Conservation (phyloP, 2,797 vertebrate species). For the Danio kyathit region DNA sequence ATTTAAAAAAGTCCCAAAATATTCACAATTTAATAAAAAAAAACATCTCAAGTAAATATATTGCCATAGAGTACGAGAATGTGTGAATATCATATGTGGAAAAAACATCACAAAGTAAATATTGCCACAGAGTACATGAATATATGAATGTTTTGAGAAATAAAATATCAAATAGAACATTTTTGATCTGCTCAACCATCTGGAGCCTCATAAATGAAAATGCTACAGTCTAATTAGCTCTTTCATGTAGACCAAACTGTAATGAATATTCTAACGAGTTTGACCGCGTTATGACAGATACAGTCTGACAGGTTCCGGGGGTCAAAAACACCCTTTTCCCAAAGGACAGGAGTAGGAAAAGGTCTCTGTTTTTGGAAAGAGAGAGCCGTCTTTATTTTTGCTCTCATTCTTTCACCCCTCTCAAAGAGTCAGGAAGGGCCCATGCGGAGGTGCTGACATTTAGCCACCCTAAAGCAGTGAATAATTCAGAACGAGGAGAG, state of each 20-base stretch:
- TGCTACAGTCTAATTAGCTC: constrained; percentile 39
- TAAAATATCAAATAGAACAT: too few relatives aligned
- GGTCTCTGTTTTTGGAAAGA: constrained; percentile 19
- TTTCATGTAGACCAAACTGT: constrained; percentile 41
- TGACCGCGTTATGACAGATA: constrained; percentile 1
- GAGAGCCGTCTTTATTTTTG: background rate
- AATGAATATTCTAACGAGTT: constrained; percentile 45
- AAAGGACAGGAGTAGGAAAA: constrained; percentile 21
- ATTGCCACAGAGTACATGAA: too few relatives aligned
- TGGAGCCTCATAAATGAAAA: constrained; percentile 47
- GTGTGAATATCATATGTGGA: too few relatives aligned
- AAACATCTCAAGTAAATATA: too few relatives aligned
- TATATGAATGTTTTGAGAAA: too few relatives aligned
- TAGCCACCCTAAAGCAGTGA: constrained; percentile 75
- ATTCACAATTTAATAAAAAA: too few relatives aligned
- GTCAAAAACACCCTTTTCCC: constrained; percentile 29
- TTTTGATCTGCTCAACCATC: constrained; percentile 36
- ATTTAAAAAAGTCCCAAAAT: too few relatives aligned
- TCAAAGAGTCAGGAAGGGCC: constrained; percentile 49
- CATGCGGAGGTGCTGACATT: constrained; percentile 79
- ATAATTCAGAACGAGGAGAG: constrained; percentile 75
- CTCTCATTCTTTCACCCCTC: constrained; percentile 37
- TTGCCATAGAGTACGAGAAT: too few relatives aligned
- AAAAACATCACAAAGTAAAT: too few relatives aligned
- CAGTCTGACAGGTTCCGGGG: background rate